Evolutionary conservation across 1,140 invertebrate genomes (phyloP).

Genomic region (Helicoverpa armigera): DNA sequence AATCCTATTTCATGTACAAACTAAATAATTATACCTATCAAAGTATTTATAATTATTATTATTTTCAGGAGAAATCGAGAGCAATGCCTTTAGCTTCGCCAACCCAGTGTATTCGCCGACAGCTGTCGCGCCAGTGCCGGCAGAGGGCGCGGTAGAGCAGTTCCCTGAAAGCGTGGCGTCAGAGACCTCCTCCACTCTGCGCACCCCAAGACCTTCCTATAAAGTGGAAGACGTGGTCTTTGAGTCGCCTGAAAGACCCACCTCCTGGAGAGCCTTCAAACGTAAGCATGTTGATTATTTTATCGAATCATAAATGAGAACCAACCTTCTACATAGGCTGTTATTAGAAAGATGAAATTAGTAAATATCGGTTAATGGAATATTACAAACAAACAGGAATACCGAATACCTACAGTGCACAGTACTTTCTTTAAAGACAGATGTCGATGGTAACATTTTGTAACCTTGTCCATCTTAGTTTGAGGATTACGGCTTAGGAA

Average conservation of each 20-base stretch:
- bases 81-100: slow-evolving; percentile 90
- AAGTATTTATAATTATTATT: no score
- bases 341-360: neutral
- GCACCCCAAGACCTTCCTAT: slow-evolving; percentile 86
- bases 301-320: neutral
- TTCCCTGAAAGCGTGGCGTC: slow-evolving; percentile 58
- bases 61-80: slow-evolving; percentile 84
- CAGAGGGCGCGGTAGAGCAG: slow-evolving; percentile 55
- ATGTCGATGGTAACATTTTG: no score
- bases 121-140: slow-evolving; percentile 79
- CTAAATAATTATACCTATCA: no score
- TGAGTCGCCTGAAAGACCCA: slow-evolving; percentile 87
- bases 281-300: slow-evolving; percentile 73
- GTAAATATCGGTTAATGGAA: no score
- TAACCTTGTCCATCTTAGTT: no score
- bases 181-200: slow-evolving; percentile 68
- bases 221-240: slow-evolving; percentile 94
- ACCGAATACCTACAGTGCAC: no score
- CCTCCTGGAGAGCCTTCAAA: slow-evolving; percentile 88
- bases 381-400: no score
- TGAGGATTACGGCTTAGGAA: no score
- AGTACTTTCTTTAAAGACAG: no score
- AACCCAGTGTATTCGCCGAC: slow-evolving; percentile 93
- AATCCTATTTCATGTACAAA: neutral
- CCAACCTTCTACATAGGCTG: neutral